Percentiles rank a stretch among this genome's conserved stretches.
Conservation (phyloP, 1,140 invertebrate genomes). For the Zaprionus tsacasi region DNA sequence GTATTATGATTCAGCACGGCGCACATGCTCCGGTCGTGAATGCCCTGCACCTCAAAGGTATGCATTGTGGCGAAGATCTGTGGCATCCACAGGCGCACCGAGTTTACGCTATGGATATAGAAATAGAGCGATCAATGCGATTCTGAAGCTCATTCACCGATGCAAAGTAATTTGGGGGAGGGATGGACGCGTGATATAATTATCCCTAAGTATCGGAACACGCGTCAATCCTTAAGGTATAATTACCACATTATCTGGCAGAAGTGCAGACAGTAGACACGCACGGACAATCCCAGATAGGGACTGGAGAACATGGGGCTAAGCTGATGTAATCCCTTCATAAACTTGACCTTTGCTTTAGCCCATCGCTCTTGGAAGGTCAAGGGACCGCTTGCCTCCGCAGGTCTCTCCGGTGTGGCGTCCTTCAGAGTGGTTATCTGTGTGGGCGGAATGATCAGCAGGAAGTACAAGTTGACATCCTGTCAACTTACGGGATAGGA, state of each 20-base stretch:
- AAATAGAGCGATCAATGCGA: not conserved
- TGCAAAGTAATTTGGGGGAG: too few relatives aligned
- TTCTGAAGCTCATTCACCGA: not conserved
- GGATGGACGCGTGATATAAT: too few relatives aligned
- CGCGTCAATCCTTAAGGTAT: not conserved
- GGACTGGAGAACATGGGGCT: slow-evolving; percentile 64
- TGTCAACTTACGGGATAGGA: slow-evolving; percentile 87
- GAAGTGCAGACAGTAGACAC: slow-evolving; percentile 65
- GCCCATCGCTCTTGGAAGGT: slow-evolving; percentile 17
- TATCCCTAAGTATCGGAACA: too few relatives aligned
- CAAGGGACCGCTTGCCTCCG: not conserved
- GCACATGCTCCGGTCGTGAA: slow-evolving; percentile 85
- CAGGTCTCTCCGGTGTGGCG: slow-evolving; percentile 38
- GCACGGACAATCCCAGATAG: slow-evolving; percentile 53
- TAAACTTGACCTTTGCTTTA: slow-evolving; percentile 31
- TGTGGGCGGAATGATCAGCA: too few relatives aligned
- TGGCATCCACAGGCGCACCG: slow-evolving; percentile 85
- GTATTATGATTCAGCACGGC: slow-evolving; percentile 49
- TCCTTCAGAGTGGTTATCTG: slow-evolving; percentile 59
- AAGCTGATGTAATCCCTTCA: slow-evolving; percentile 49
- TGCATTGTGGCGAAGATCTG: slow-evolving; percentile 85
- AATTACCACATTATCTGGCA: slow-evolving; percentile 67
- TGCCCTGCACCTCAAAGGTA: slow-evolving; percentile 80
- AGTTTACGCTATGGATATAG: slow-evolving; percentile 50
- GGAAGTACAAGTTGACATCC: too few relatives aligned